A percentile compares a stretch with the other conserved stretches of the same genome.
Conservation (phyloP, 2,797 vertebrate species). For the Euthynnus affinis region DNA sequence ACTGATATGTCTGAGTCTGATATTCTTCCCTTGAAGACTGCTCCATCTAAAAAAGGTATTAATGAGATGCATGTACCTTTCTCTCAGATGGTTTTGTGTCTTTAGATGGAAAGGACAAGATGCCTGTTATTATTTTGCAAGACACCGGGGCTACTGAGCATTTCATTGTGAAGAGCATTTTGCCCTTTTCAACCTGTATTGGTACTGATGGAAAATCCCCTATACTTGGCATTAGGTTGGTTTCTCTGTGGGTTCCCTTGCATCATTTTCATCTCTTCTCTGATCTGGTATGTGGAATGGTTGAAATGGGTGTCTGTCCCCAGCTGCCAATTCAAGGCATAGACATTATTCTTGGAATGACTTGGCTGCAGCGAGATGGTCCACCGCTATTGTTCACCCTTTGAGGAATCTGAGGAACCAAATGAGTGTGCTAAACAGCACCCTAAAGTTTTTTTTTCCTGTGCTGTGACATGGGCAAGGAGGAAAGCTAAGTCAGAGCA, state of each 20-base stretch:
- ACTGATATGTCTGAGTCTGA: background rate
- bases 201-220: background rate
- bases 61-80: background rate
- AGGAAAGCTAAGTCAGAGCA: background rate
- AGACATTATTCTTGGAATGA: constrained; percentile 2
- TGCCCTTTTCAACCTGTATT: background rate
- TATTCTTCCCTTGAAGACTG: background rate
- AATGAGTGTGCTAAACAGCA: background rate
- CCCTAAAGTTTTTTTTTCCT: background rate
- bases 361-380: background rate
- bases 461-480: background rate
- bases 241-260: background rate
- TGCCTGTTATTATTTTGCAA: background rate
- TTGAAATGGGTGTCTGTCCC: constrained; percentile 1
- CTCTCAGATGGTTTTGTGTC: constrained; percentile 10
- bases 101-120: background rate
- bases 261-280: constrained; percentile 12
- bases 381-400: background rate
- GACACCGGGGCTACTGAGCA: background rate
- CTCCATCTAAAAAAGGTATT: background rate
- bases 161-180: background rate
- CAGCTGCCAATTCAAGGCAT: background rate
- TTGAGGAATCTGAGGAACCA: background rate
- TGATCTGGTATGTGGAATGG: background rate
- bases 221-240: background rate